A percentile compares a stretch with the other conserved stretches of the same genome.
phyloP scores from a whole-genome alignment of 2,888 invertebrate genomes.

The Argynnis bischoffii region DNA sequence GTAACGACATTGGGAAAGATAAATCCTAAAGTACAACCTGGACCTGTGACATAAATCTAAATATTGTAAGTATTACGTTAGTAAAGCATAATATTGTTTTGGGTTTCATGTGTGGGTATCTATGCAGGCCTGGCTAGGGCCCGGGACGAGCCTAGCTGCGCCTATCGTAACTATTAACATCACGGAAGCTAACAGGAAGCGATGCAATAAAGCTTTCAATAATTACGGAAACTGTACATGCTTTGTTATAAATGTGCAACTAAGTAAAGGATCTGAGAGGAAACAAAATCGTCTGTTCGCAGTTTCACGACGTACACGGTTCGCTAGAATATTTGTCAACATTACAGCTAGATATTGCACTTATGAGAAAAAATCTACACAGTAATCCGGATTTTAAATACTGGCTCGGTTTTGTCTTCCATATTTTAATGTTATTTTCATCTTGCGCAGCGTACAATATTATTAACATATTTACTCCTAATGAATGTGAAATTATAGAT shows the following conservation, averaged over 20 bases:
- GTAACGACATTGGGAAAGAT: slow-evolving; percentile 72
- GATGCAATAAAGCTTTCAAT: slow-evolving; percentile 58
- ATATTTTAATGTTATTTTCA: slow-evolving; percentile 56
- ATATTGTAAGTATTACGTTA: slow-evolving; percentile 54
- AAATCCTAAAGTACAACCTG: slow-evolving; percentile 77
- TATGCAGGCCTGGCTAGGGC: slow-evolving; percentile 43
- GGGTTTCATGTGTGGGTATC: slow-evolving; percentile 57
- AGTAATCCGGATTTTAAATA: slow-evolving; percentile 78
- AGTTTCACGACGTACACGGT: slow-evolving; percentile 41
- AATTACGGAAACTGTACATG: slow-evolving; percentile 43
- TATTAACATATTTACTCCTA: slow-evolving; percentile 48
- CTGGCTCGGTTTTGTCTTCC: slow-evolving; percentile 77
- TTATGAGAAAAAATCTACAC: slow-evolving; percentile 69
- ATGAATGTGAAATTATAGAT: slow-evolving; percentile 54
- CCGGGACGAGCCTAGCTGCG: background rate
- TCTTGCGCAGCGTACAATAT: slow-evolving; percentile 47
- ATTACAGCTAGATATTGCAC: slow-evolving; percentile 77
- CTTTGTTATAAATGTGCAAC: slow-evolving; percentile 51
- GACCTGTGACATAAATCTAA: slow-evolving; percentile 74
- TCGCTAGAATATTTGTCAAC: slow-evolving; percentile 52
- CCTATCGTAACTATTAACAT: slow-evolving; percentile 56
- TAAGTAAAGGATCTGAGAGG: slow-evolving; percentile 33
- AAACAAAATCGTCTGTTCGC: slow-evolving; percentile 29
- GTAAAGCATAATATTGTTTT: slow-evolving; percentile 66
- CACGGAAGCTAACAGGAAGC: slow-evolving; percentile 72